Base-by-base conservation (phyloP, 2,113 vertebrate genomes). In the Varanus komodoensis region DNA sequence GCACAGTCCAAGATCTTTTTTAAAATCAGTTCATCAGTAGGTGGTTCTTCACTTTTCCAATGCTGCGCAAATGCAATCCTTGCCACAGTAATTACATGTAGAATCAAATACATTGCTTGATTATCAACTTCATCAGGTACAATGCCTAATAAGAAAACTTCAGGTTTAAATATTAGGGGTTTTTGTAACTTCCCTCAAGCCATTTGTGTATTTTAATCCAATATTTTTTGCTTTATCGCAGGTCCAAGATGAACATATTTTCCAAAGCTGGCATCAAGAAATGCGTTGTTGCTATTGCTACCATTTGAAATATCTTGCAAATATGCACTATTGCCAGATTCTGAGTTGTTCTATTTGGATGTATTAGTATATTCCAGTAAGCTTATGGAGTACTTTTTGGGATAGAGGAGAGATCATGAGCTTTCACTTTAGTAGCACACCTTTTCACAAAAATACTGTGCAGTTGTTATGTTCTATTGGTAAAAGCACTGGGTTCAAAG, bases 191-290 rank as follows among this genome's bases (percentile, higher is more conserved):
- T 44, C 38, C 38, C 38, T 44, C 38, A 44, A 44, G 38, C 38
- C 38, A 44, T 44, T 44, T 44, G 38, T 44, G 38, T 44, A 44
- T 44, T 44, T 44, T 44, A 44, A 44, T 44, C 38, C 38, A 44
- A 44, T 44, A 44, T 44, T 44, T 44, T 44, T 44, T 44, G 38
- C 38, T 44, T 44, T 44, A 44, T 44, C 38, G 3, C 38, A 44
- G 38, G 38, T 44, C 38, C 38, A 90, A 93, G 75, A 86, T 68
- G 61, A 57, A 34, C 48, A 11, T 50, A 81, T 92, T 93, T 17
- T 93, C 83, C 52, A 54, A 68, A 87, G 2, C 4, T 61, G 84
- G 91, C 68, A 69, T 64, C 7, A n/a, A 29, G 8, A 38, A 54
- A 11, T 34, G 12, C 38, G 21, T n/a, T 82, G 52, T 34, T 64